phyloP scores from a whole-genome alignment of 2,113 vertebrate genomes.

The Macquaria ambigua region DNA sequence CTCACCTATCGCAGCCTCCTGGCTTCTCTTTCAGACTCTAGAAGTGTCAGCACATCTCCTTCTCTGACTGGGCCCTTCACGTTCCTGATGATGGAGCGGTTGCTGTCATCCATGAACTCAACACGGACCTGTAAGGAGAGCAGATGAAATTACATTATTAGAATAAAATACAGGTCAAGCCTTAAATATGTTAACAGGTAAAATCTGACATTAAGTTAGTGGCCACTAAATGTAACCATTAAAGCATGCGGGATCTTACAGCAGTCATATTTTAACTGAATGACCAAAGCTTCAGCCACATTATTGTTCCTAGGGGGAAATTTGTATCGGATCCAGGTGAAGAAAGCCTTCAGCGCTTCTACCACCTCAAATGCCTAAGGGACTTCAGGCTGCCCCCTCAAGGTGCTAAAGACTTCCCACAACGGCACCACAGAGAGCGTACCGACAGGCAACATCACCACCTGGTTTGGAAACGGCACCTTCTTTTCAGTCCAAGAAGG shows the following conservation, averaged over 20 bases:
- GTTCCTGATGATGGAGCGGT: slow-evolving; percentile 97
- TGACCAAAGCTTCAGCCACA: no score
- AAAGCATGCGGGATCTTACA: no score
- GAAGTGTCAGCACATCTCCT: slow-evolving; percentile 95
- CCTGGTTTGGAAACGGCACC: no score
- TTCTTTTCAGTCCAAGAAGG: no score
- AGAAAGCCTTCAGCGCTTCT: no score
- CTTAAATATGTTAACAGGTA: neutral
- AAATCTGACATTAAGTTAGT: no score
- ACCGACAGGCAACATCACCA: no score
- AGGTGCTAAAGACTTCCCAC: no score
- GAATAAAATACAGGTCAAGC: neutral
- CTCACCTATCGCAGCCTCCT: slow-evolving; percentile 89
- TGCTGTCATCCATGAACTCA: slow-evolving; percentile 99
- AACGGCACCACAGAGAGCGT: no score
- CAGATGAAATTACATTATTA: neutral
- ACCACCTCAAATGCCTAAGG: no score
- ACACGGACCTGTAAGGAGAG: slow-evolving; percentile 89
- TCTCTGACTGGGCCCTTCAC: slow-evolving; percentile 98
- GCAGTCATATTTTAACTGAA: neutral
- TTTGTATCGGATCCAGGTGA: neutral
- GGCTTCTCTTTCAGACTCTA: slow-evolving; percentile 97
- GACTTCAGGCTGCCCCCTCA: no score
- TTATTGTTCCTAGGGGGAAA: neutral
- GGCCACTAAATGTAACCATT: neutral